These are phyloP conservation scores for Meriones psammophilus DNA, from an alignment of 2,797 vertebrate species.

Conservation along the genomic window DNA sequence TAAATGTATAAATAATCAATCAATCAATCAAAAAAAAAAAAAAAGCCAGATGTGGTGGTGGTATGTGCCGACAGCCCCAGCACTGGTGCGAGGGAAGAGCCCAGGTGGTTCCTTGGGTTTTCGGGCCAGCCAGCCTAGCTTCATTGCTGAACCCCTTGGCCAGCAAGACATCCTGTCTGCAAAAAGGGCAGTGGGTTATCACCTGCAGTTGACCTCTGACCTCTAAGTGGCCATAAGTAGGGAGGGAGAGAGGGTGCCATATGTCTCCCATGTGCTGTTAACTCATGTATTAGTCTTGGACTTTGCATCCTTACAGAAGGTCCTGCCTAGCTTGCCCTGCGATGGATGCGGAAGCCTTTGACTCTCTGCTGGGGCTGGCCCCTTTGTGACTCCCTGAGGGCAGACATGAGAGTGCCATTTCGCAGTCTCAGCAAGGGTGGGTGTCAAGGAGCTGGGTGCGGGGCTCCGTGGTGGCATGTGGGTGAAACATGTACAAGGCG, in stretches of 20 bases:
- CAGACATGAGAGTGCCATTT: neutral
- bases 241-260: neutral
- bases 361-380: no score
- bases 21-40: no score
- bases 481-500: neutral
- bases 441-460: neutral
- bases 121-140: neutral
- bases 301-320: neutral
- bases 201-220: neutral
- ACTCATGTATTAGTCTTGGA: neutral
- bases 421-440: neutral
- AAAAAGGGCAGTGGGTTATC: neutral
- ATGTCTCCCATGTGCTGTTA: neutral
- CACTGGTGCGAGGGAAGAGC: neutral
- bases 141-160: neutral
- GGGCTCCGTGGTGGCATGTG: neutral
- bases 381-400: no score
- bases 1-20: no score
- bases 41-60: neutral
- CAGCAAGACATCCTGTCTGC: neutral
- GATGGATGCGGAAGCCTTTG: neutral
- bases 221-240: neutral
- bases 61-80: neutral
- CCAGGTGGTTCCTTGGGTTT: neutral
- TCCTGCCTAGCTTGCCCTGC: neutral